Evolutionary conservation across 2,888 invertebrate genomes (phyloP).

Genomic region (Diarsia brunnea): DNA sequence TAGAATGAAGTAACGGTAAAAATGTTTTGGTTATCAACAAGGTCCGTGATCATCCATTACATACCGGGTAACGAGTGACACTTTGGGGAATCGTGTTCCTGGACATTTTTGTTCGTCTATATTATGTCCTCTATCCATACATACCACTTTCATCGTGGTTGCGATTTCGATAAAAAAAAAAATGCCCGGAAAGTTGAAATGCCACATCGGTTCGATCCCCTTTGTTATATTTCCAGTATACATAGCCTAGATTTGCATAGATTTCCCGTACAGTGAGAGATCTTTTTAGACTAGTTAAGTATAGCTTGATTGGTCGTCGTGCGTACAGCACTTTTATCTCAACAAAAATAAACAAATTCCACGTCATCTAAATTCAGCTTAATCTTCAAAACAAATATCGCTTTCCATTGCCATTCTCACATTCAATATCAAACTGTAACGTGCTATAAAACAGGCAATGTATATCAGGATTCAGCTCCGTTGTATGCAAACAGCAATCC

Average conservation of each 20-base stretch:
- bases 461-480: conserved; percentile 31
- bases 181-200: no score
- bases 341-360: conserved; percentile 16
- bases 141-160: no score
- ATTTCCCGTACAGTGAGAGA: neutral
- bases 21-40: neutral
- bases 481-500: conserved; percentile 52
- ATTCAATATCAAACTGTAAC: conserved; percentile 49
- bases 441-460: conserved; percentile 49
- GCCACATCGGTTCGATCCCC: no score
- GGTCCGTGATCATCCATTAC: no score
- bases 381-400: conserved; percentile 33
- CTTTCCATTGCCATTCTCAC: conserved; percentile 45
- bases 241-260: no score
- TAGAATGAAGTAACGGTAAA: neutral
- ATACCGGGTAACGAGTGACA: no score
- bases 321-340: neutral
- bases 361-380: conserved; percentile 10
- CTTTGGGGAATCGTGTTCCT: no score
- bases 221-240: no score
- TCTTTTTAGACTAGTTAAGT: neutral
- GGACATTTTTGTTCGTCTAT: no score
- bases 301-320: neutral
- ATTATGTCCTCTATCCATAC: no score
- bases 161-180: no score